Conservation (phyloP, 2,113 vertebrate species). For the Thalassoma bifasciatum region DNA sequence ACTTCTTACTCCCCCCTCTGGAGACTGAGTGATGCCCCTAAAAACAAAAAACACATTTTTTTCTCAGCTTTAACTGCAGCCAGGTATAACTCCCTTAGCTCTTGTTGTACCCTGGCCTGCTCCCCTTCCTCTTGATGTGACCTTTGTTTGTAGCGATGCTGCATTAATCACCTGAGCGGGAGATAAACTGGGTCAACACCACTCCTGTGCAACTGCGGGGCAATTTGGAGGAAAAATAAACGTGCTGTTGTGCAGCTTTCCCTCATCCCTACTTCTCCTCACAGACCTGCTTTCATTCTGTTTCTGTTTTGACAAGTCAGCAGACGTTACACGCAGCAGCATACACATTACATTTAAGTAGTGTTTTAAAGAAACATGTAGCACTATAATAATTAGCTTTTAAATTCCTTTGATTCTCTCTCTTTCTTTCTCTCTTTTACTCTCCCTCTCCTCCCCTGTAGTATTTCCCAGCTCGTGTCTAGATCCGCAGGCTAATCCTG, state of each 20-base stretch:
- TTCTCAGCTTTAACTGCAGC: constrained; percentile 35
- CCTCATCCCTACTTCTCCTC: constrained; percentile 24
- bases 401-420: constrained; percentile 22
- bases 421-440: background rate
- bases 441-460: background rate
- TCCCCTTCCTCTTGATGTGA: constrained; percentile 64
- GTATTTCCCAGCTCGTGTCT: constrained; percentile 28
- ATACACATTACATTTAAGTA: constrained; percentile 54
- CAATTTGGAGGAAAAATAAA: constrained; percentile 46
- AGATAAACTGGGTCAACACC: constrained; percentile 80
- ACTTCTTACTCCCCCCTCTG: background rate
- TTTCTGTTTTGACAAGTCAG: constrained; percentile 58
- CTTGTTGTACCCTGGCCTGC: constrained; percentile 46
- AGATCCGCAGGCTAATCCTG: constrained; percentile 49
- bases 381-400: constrained; percentile 59
- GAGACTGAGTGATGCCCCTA: constrained; percentile 48
- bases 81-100: constrained; percentile 58
- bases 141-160: constrained; percentile 76
- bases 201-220: constrained; percentile 57
- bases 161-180: constrained; percentile 80
- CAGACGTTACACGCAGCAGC: constrained; percentile 59
- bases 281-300: constrained; percentile 29
- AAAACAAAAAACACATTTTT: constrained; percentile 56
- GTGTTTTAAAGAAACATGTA: constrained; percentile 62
- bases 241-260: constrained; percentile 8